Base-by-base conservation (phyloP, 2,797 vertebrate species). In the Heteromormyrus szaboi region DNA sequence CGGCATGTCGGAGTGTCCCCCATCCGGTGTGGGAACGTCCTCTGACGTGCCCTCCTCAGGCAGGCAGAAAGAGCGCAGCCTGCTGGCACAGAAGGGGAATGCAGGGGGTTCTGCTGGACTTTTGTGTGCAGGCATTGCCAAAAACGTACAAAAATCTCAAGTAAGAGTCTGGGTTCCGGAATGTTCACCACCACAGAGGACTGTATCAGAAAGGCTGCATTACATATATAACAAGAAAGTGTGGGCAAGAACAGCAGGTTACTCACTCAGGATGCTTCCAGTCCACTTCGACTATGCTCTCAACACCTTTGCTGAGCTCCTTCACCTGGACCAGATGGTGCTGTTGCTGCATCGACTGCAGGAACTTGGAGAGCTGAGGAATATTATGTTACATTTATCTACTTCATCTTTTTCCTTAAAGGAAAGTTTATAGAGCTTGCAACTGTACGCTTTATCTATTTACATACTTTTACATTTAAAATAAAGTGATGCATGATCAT, bases 261-360 rank as follows among this genome's bases (percentile, higher is more conserved):
- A 95, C 97, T 48, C 95, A 99, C 99, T 97, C 96, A 12, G 91
- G 94, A 91, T 98, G 97, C 90, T 94, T 98, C 99, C 98, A 99
- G 95, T 98, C 96, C 91, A 99, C 97, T 50, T 96, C 96, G 92
- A 99, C 97, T 17, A 99, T 97, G 95, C 98, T 99, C 92, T 99
- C 98, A 91, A 99, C 99, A 14, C 99, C 99, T 94, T 96, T 99
- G 92, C 90, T 97, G 93, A 99, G 95, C 93, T 99, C 99, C 94
- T 98, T 98, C 91, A 99, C 97, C 81, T 95, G 95, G 44, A 99
- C 85, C 50, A 99, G 93, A 92, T 94, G 94, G 90, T 96, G 95
- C 86, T 97, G 96, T 93, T 97, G 96, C 96, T 99, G 97, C 98
- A 99, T 98, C 83, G 92, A 94, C 88, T 98, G 97, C 86, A 99